Evolutionary conservation across 2,888 invertebrate species (phyloP).

Genomic region (Nematopogon swammerdamellus): DNA sequence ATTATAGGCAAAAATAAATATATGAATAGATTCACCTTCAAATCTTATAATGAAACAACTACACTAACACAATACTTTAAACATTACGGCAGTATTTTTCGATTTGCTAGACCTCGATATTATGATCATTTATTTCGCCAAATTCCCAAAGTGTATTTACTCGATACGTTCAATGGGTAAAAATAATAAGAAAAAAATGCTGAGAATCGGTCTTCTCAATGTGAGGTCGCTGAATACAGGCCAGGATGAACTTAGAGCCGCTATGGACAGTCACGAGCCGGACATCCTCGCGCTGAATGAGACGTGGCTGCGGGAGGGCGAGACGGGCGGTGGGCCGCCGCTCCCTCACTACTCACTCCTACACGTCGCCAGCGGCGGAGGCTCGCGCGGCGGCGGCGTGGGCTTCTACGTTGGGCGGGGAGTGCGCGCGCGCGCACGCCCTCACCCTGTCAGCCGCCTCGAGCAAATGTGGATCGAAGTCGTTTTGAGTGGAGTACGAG

Average conservation of each 20-base stretch:
- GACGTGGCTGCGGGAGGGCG: conserved; percentile 8
- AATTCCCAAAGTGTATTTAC: no score
- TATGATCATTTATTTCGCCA: no score
- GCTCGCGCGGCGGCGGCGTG: conserved; percentile 5
- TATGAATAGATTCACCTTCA: no score
- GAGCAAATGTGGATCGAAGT: conserved; percentile 15
- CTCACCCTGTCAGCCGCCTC: conserved; percentile 8
- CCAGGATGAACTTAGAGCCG: conserved; percentile 11
- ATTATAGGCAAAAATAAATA: no score
- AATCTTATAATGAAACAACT: no score
- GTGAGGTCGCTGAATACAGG: conserved; percentile 14
- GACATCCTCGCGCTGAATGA: conserved; percentile 12
- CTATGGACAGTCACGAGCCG: conserved; percentile 7
- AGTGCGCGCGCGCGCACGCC: conserved; percentile 5
- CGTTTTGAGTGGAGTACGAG: conserved; percentile 6
- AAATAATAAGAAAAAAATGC: no score
- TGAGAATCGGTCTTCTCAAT: no score
- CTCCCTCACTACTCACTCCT: conserved; percentile 4
- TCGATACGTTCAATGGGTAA: no score
- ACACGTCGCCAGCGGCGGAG: neutral
- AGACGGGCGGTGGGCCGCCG: conserved; percentile 6
- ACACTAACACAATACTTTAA: no score
- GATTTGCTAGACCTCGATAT: no score
- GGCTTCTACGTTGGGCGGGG: conserved; percentile 9
- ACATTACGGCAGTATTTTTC: no score